A percentile compares a stretch with the other conserved stretches of the same genome.
Conservation (phyloP, 2,888 invertebrate genomes). For the Antitype chi region DNA sequence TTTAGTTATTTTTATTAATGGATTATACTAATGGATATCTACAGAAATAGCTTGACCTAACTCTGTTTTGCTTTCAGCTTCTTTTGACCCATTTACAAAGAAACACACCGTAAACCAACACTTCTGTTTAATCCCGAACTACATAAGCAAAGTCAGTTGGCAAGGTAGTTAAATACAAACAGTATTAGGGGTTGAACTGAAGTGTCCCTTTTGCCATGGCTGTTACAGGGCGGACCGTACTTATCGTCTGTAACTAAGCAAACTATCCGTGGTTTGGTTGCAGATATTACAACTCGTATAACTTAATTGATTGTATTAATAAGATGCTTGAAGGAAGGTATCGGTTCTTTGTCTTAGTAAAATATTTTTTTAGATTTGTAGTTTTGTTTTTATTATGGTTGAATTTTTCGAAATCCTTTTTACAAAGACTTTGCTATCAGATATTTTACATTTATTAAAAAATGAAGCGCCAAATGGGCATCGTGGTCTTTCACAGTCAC, state of each 20-base stretch:
- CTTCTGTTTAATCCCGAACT: slow-evolving; percentile 22
- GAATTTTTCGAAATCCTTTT: not conserved
- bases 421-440: not conserved
- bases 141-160: slow-evolving; percentile 37
- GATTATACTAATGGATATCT: not conserved
- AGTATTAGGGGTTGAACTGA: slow-evolving; percentile 39
- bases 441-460: not conserved
- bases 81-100: not conserved
- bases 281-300: slow-evolving; percentile 5
- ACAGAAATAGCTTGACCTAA: not conserved
- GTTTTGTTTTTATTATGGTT: not conserved
- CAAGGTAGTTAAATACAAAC: slow-evolving; percentile 46
- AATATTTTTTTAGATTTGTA: not conserved
- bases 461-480: not conserved
- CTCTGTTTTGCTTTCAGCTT: not conserved
- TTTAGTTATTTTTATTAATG: not conserved
- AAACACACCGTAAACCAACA: slow-evolving; percentile 15
- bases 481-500: not conserved
- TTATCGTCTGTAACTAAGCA: slow-evolving; percentile 10
- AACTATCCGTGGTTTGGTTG: slow-evolving; percentile 11
- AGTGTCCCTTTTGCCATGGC: slow-evolving; percentile 24
- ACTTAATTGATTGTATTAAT: slow-evolving; percentile 14
- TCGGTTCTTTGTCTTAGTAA: not conserved
- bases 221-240: slow-evolving; percentile 54
- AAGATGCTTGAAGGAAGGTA: not conserved